phyloP scores from a whole-genome alignment of 2,797 vertebrate species.

The Philypnodon macrostomus region DNA sequence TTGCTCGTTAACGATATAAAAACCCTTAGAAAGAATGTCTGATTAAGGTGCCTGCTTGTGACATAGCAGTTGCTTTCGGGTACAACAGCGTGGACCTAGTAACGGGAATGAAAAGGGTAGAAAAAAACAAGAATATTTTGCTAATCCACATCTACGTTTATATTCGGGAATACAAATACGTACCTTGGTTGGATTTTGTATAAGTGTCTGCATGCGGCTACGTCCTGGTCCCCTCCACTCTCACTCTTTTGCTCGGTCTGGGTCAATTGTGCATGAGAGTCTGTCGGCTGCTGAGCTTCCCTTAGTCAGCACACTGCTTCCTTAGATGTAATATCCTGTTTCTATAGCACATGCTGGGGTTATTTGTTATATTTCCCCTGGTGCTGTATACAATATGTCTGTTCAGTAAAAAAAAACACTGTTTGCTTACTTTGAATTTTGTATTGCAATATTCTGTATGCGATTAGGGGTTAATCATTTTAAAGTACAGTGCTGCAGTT shows the following conservation, averaged over 20 bases:
- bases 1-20: too few relatives aligned
- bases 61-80: too few relatives aligned
- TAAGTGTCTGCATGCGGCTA: background rate
- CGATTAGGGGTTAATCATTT: constrained; percentile 21
- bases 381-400: constrained; percentile 43
- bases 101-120: too few relatives aligned
- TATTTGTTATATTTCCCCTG: constrained; percentile 73
- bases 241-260: constrained; percentile 41
- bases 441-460: constrained; percentile 14
- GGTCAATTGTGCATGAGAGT: constrained; percentile 52
- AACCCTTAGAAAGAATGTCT: too few relatives aligned
- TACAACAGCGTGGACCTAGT: too few relatives aligned
- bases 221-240: constrained; percentile 30
- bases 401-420: constrained; percentile 36
- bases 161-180: constrained; percentile 4
- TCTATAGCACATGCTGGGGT: constrained; percentile 50
- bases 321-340: constrained; percentile 69
- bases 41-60: too few relatives aligned
- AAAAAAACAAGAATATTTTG: too few relatives aligned
- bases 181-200: background rate
- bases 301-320: constrained; percentile 67
- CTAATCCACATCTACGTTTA: background rate
- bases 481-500: background rate
- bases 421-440: constrained; percentile 45
- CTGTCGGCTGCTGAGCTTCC: constrained; percentile 48